A percentile compares a stretch with the other conserved stretches of the same genome.
These are phyloP conservation scores for Malurus leucopterus DNA, from an alignment of 2,797 vertebrate species.

Conservation along the genomic window DNA sequence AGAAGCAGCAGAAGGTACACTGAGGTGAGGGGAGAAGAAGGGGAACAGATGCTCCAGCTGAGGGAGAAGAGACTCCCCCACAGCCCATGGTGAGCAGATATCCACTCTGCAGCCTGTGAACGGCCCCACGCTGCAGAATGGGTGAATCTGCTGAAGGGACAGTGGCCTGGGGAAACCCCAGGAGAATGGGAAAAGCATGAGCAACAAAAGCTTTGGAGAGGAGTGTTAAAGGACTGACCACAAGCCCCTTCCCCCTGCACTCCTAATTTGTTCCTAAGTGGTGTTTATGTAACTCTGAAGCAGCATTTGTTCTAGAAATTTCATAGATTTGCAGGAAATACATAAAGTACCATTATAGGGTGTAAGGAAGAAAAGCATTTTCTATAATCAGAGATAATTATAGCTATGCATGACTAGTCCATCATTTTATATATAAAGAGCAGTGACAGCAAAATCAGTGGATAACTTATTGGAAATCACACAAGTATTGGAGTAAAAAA, in stretches of 20 bases:
- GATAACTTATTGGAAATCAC: not conserved
- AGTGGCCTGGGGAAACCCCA: not conserved
- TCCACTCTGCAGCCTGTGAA: not conserved
- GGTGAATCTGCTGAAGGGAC: not conserved
- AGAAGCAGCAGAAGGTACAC: not conserved
- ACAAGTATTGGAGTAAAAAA: not conserved
- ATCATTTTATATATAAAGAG: not conserved
- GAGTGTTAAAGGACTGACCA: not conserved
- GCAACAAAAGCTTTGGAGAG: not conserved
- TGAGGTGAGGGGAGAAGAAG: not conserved
- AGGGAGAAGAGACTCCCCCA: not conserved
- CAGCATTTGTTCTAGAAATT: not conserved
- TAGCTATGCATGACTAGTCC: not conserved
- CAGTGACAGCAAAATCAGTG: not conserved
- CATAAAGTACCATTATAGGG: not conserved
- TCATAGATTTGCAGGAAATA: not conserved
- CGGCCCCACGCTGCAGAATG: not conserved
- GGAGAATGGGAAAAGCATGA: not conserved
- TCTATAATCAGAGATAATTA: not conserved
- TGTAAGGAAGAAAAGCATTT: not conserved
- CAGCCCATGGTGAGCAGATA: not conserved
- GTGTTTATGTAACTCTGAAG: not conserved
- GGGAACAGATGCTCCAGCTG: not conserved
- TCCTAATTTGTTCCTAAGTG: not conserved
- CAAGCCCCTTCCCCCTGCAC: accelerated